Evolutionary conservation across 2,113 vertebrate species (phyloP), one percentile per base, ranked within the genome.

Genomic region (Thalassoma bifasciatum): DNA sequence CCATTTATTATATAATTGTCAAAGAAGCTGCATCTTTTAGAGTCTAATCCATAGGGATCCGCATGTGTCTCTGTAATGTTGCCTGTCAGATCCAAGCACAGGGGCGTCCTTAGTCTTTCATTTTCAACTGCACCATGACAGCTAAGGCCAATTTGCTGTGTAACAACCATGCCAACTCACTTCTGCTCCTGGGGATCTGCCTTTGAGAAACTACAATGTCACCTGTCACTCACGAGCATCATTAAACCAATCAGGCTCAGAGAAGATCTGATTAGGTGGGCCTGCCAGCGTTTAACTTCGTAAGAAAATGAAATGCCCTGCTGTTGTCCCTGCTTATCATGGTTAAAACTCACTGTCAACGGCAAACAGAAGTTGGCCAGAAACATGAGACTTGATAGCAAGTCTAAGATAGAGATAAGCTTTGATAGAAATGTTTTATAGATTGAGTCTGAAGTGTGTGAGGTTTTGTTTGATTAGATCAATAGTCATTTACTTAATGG

Each of bases 161-260:
- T 40, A 75, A 78, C 78, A 66, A 30, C 75, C 62, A 78, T 47
- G 49, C 53, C 65, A 59, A 54, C 11, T 49, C 53, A 26, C 64
- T 66, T 75, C 68, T 81, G 85, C 82, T 82, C 73, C 72, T 44
- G 19, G 44, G 50, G 67, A 58, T 77, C 66, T 79, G 79, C 76
- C 74, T 91, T 84, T 85, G 83, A 84, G 62, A 69, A 81, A 79
- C 49, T 40, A 62, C 86, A 91, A 91, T 85, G 89, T 91, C 89
- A 90, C 79, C 89, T 87, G 88, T 88, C 92, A 90, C 72, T 91
- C 85, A 88, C 0, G 19, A 64, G 46, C 50, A 23, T 57, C 60
- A 59, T 82, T 84, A 77, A 72, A 72, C 60, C 79, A 66, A 77
- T 68, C 60, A 66, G 65, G 38, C 58, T 66, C 58, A 34, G 3